Base-by-base conservation (phyloP, 2,113 vertebrate species). In the Acrocephalus arundinaceus region DNA sequence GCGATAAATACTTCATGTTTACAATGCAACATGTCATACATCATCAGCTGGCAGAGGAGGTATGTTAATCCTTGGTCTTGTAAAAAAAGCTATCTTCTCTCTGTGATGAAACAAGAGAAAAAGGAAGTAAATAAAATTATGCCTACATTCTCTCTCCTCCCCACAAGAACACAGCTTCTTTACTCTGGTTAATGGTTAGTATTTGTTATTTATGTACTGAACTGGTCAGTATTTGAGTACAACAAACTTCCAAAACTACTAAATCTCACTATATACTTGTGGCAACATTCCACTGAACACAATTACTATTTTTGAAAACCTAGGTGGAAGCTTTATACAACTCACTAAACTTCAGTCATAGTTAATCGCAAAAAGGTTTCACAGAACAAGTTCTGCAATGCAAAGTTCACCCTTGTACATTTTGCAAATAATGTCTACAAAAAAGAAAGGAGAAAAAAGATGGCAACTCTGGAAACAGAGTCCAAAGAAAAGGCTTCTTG, bases 71-170 rank as follows among this genome's bases (percentile, higher is more conserved):
- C 99, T 99, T 98, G 99, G 99, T 98, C 99, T 98, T 70, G 99
- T 99, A 95, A 99, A 99, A 97, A 99, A 99, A 87, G 99, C 99
- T 97, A 99, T 99, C 98, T 99, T 99, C 99, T 99, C 99, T 98
- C 99, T 99, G 98, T 65, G 37, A 75, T 19, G n/a, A 90, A 97
- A 97, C 48, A 96, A 54, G 66, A 91, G 62, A 93, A 97, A 89
- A 95, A 49, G 37, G 30, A 65, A 71, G 12, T 45, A 43, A 74
- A 61, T 75, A 49, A 92, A 74, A 89, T 31, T 8, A 81, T 8
- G 11, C 4, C 66, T 52, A 41, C 0, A 0, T 31, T 57, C 15
- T 8, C 35, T 7, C 8, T 28, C 15, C 35, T 33, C 25, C 37
- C 18, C 22, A 22, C 8, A n/a, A 28, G 31, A 94, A 68, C 5